phyloP scores from a whole-genome alignment of 2,113 vertebrate genomes.

The Tauraco erythrolophus region DNA sequence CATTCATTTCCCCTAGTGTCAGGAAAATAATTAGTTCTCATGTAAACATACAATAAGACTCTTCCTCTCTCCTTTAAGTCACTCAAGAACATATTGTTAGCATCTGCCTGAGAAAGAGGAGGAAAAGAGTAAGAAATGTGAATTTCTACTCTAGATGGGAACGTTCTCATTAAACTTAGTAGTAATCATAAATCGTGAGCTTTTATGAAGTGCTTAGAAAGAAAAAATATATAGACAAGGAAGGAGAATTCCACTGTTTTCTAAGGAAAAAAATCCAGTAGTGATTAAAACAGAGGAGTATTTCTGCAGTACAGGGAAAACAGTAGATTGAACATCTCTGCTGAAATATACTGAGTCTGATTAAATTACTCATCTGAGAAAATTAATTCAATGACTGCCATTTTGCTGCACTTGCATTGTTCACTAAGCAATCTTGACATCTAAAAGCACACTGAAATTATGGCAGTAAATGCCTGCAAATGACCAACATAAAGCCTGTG shows the following conservation, averaged over 20 bases:
- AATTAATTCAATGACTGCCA: neutral
- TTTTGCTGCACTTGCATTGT: neutral
- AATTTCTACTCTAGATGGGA: neutral
- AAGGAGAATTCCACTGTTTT: neutral
- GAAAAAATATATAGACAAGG: neutral
- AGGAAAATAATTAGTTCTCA: neutral
- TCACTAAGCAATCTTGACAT: slow-evolving; percentile 3
- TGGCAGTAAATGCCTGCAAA: neutral
- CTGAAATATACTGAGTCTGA: neutral
- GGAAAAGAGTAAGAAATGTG: neutral
- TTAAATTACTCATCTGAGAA: neutral
- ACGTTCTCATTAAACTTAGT: neutral
- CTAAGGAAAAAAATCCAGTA: neutral
- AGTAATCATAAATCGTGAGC: neutral
- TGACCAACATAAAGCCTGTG: neutral
- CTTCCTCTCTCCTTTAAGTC: neutral
- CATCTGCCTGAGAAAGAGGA: neutral
- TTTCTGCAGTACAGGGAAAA: neutral
- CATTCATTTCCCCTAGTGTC: neutral
- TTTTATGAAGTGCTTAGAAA: neutral
- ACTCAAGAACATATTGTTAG: neutral
- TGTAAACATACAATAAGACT: neutral
- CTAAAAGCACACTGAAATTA: neutral
- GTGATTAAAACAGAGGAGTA: neutral
- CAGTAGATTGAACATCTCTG: neutral